Evolutionary conservation across 2,797 vertebrate species (phyloP).

Genomic region (Coluber constrictor): DNA sequence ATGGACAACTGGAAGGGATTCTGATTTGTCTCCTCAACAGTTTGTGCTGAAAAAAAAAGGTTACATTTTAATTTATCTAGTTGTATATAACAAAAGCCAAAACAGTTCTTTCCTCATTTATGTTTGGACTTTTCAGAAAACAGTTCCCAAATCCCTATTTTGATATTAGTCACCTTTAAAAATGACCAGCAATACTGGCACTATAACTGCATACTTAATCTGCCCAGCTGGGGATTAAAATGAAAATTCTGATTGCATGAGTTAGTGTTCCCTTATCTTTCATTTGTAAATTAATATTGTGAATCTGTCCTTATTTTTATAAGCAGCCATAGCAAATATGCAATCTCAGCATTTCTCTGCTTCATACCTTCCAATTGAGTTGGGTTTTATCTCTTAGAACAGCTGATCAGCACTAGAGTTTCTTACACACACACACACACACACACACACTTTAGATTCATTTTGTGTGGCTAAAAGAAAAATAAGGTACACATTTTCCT

Average conservation of each 20-base stretch:
- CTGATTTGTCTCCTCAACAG: slow-evolving; percentile 44
- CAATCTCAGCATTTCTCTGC: not conserved
- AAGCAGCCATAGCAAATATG: not conserved
- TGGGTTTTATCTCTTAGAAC: not conserved
- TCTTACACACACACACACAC: not conserved
- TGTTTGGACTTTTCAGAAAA: slow-evolving; percentile 31
- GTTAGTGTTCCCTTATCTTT: not conserved
- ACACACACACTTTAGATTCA: not conserved
- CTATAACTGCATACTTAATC: not conserved
- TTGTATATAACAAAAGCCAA: slow-evolving; percentile 28
- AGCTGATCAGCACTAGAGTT: not conserved
- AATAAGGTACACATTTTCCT: not conserved
- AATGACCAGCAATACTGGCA: slow-evolving; percentile 1
- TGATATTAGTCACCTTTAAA: slow-evolving; percentile 41
- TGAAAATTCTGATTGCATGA: not conserved
- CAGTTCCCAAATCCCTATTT: slow-evolving; percentile 3
- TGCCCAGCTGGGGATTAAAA: not conserved
- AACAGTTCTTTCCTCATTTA: slow-evolving; percentile 35
- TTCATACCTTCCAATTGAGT: not conserved
- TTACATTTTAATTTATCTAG: slow-evolving; percentile 31
- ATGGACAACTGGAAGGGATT: slow-evolving; percentile 35
- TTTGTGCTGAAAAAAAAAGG: slow-evolving; percentile 31
- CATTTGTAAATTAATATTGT: not conserved
- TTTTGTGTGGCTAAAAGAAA: not conserved
- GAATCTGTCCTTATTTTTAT: not conserved